Conservation (phyloP, 1,140 invertebrate species). For the Drosophila chauvacae region DNA sequence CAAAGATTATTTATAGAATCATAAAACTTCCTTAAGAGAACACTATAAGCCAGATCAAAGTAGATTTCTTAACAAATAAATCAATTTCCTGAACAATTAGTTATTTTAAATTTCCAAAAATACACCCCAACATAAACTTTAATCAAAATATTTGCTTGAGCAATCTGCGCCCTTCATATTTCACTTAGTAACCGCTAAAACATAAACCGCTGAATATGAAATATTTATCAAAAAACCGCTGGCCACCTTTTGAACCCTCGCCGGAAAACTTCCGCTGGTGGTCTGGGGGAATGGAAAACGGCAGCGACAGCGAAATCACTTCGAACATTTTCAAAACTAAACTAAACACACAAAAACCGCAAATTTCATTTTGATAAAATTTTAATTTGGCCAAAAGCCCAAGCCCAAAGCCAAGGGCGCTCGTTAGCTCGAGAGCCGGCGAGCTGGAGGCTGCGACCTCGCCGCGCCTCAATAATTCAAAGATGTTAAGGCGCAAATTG, state of each 20-base stretch:
- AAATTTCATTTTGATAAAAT: constrained; percentile 82
- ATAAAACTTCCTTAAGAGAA: too few species aligned
- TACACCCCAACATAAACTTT: too few species aligned
- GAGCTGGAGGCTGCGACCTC: constrained; percentile 51
- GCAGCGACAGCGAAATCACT: constrained; percentile 61
- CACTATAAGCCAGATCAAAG: too few species aligned
- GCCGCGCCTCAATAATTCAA: constrained; percentile 78
- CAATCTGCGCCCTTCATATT: constrained; percentile 37
- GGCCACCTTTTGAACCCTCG: constrained; percentile 18
- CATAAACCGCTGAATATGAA: constrained; percentile 32
- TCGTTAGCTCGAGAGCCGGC: constrained; percentile 15
- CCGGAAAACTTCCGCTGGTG: constrained; percentile 7
- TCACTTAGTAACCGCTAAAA: constrained; percentile 20
- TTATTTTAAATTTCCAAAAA: background rate
- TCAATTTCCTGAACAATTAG: background rate
- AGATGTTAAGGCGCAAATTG: constrained; percentile 82
- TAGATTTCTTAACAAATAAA: background rate
- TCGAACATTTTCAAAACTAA: constrained; percentile 70
- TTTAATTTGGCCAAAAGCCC: constrained; percentile 73
- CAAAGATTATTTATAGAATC: too few species aligned
- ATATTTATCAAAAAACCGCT: constrained; percentile 51
- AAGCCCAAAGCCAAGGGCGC: constrained; percentile 39
- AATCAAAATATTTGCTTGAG: constrained; percentile 14
- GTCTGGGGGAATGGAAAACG: constrained; percentile 1
- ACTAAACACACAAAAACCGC: constrained; percentile 77